Evolutionary conservation across 2,113 vertebrate species (phyloP), one percentile per base, ranked within the genome.

Genomic region (Taurulus bubalis): DNA sequence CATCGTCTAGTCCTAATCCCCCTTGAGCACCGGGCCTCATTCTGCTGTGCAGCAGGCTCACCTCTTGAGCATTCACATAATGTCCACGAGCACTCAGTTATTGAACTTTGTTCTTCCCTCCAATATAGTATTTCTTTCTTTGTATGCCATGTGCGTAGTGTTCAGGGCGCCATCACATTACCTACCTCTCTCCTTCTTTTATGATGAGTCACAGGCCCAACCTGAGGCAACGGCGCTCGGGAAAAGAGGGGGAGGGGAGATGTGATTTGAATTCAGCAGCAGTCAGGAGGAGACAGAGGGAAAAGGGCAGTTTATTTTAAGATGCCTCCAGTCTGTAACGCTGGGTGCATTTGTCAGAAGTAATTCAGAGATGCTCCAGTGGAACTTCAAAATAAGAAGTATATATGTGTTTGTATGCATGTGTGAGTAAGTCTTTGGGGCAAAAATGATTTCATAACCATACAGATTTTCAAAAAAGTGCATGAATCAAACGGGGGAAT

Each of bases 231-330:
- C 45, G 49, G 32, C 79, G 74, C 66, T 70, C 16, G 80, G 67
- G 28, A 78, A 80, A 49, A 51, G 77, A 22, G 69, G 63, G 72
- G 67, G 55, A 55, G 38, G 71, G 64, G 62, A 73, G 66, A 80
- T 88, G 86, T 20, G 79, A 88, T 89, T 69, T 87, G 70, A 92
- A 92, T 86, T 89, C 89, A 84, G 80, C 86, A 84, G 80, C 70
- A 84, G 77, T 85, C 79, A 59, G 69, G 79, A 80, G 47, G 75
- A 72, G 68, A 78, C 26, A 26, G 72, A 85, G 72, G 79, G 70
- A 83, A 89, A 92, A 90, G 88, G 82, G 53, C 79, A 84, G 82
- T 93, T 91, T 92, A 92, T 91, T 91, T 91, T 87, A 70, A 89
- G 90, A 90, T 55, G 67, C 42, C 49, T 70, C 28, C 15, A 32